phyloP scores from a whole-genome alignment of 2,113 vertebrate species.

The Proterorhinus semilunaris region DNA sequence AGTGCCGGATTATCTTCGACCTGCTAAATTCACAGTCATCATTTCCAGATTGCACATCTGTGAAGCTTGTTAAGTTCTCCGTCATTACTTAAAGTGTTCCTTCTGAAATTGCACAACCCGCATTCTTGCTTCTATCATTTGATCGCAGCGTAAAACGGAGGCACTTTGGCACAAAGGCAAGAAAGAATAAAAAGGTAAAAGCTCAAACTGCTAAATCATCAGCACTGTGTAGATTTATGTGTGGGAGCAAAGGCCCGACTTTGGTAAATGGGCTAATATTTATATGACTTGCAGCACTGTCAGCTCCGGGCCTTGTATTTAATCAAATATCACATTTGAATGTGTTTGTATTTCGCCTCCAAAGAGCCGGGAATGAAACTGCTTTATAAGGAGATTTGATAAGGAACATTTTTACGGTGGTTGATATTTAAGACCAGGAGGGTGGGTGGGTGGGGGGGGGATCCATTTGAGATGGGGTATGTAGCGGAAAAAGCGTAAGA shows the following conservation, averaged over 20 bases:
- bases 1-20: slow-evolving; percentile 20
- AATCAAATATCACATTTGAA: slow-evolving; percentile 13
- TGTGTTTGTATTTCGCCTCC: slow-evolving; percentile 2
- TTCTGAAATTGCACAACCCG: slow-evolving; percentile 1
- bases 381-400: background rate
- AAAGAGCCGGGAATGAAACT: slow-evolving; percentile 1
- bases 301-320: background rate
- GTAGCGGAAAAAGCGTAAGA: background rate
- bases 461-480: background rate
- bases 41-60: no score
- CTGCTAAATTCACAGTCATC: slow-evolving; percentile 7
- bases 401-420: background rate
- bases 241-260: background rate
- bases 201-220: slow-evolving; percentile 1
- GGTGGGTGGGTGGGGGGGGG: background rate
- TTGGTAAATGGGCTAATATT: background rate
- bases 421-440: background rate
- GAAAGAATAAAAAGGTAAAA: slow-evolving; percentile 8
- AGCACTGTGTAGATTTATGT: slow-evolving; percentile 1
- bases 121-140: background rate
- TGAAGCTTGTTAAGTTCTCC: no score
- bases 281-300: background rate
- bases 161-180: background rate
- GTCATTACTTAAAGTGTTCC: background rate
- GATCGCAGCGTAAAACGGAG: background rate